Conservation (phyloP, 2,888 invertebrate genomes). For the Podotricha telesiphe region DNA sequence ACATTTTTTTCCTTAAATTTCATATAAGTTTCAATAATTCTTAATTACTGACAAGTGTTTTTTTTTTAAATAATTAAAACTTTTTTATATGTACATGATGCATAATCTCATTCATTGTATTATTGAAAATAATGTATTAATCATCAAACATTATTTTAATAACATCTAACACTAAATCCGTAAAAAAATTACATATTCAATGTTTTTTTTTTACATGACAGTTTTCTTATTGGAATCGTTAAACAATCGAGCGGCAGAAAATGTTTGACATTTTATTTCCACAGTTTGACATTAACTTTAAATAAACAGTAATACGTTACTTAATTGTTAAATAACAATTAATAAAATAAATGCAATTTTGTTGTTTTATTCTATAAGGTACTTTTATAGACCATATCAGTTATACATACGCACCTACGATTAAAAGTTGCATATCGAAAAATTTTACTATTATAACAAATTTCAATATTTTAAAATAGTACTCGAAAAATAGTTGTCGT, state of each 20-base stretch:
- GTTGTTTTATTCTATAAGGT: neutral
- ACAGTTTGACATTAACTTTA: neutral
- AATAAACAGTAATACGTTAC: neutral
- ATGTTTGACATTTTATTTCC: neutral
- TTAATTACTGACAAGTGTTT: no score
- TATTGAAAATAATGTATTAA: neutral
- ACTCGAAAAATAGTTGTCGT: constrained; percentile 16
- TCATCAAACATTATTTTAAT: neutral
- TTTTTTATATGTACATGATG: neutral
- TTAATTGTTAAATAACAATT: neutral
- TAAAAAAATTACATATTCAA: neutral
- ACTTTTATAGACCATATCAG: no score
- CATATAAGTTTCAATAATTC: no score
- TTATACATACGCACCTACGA: no score
- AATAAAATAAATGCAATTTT: neutral
- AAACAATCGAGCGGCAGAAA: neutral
- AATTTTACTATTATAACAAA: no score
- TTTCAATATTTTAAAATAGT: neutral
- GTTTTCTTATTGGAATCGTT: neutral
- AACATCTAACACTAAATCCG: neutral
- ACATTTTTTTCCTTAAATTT: no score
- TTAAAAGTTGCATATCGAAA: no score
- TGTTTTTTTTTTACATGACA: neutral
- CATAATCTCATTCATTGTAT: neutral
- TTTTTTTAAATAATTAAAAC: neutral